Conservation (phyloP, 35 echinoderm and acorn worm genomes). For the Amphiura filiformis region DNA sequence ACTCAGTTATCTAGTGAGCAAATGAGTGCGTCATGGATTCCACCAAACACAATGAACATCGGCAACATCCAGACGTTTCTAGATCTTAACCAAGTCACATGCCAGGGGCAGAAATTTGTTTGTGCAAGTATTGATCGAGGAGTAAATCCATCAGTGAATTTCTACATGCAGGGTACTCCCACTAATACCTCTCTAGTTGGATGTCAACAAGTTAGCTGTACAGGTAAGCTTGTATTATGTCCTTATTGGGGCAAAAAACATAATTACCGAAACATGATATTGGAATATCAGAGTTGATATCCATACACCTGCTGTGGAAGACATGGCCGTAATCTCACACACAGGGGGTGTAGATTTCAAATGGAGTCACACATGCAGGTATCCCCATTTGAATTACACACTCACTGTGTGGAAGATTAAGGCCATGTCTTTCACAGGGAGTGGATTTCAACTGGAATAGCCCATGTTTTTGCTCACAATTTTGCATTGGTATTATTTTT, state of each 20-base stretch:
- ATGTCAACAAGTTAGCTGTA: slow-evolving; percentile 57
- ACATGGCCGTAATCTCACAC: no score
- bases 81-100: neutral
- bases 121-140: slow-evolving; percentile 59
- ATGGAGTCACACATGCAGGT: no score
- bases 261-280: no score
- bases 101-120: slow-evolving; percentile 39
- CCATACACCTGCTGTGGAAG: no score
- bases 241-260: neutral
- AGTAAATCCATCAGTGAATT: slow-evolving; percentile 26
- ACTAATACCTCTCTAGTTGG: slow-evolving; percentile 47
- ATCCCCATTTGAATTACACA: no score
- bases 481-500: no score
- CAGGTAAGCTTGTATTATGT: slow-evolving; percentile 26
- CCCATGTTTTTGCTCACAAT: no score
- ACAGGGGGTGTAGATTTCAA: no score
- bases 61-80: slow-evolving; percentile 27
- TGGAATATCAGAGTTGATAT: no score
- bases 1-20: slow-evolving; percentile 12
- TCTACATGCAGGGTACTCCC: slow-evolving; percentile 51
- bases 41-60: slow-evolving; percentile 21
- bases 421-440: no score
- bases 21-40: slow-evolving; percentile 40
- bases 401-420: no score
- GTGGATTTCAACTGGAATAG: no score